Base-by-base conservation (phyloP, 1,140 invertebrate genomes). In the Drosophila lowei region DNA sequence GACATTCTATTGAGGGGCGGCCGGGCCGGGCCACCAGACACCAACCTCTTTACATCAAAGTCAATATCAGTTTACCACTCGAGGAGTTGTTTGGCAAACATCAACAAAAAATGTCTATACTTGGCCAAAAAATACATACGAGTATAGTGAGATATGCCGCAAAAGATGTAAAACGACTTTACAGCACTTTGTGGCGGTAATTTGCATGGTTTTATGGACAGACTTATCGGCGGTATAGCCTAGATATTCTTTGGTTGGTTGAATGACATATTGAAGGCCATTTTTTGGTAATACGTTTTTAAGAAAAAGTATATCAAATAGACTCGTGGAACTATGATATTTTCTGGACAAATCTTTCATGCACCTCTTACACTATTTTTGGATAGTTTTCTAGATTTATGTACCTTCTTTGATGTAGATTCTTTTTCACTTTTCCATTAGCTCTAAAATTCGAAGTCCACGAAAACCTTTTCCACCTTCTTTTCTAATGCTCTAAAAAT, bases 11-110 rank as follows among this genome's bases (percentile, higher is more conserved):
- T 41, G 44, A 30, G 42, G 34, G 34, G 30, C 30, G 9, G 30
- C 30, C 28, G 28, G 7, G 7, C 28, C 28, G 28, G 18, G 23
- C 23, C 23, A 4, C 49, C 66, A 61, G 48, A 53, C 49, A 8
- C 34, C 56, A 57, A 57, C 28, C 60, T 65, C 50, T 61, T 78
- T 72, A 78, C 74, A 72, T 46, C 74, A 78, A 78, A 78, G 75
- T 78, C 75, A 78, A 78, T 78, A 77, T 72, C 75, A 78, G 60
- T 66, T 55, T 25, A 43, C 56, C 23, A 58, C 59, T 60, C 53
- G 70, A 64, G 15, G 47, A 56, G 70, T 74, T 65, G 71, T 74
- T 74, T 57, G 49, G 9, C 71, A 74, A 74, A 74, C 28, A 74
- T 48, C 63, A 72, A 57, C n/a, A 43, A 63, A 57, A 15, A 9